These are phyloP conservation scores for Mellilla xanthometata DNA, from an alignment of 2,888 invertebrate genomes.

Conservation along the genomic window DNA sequence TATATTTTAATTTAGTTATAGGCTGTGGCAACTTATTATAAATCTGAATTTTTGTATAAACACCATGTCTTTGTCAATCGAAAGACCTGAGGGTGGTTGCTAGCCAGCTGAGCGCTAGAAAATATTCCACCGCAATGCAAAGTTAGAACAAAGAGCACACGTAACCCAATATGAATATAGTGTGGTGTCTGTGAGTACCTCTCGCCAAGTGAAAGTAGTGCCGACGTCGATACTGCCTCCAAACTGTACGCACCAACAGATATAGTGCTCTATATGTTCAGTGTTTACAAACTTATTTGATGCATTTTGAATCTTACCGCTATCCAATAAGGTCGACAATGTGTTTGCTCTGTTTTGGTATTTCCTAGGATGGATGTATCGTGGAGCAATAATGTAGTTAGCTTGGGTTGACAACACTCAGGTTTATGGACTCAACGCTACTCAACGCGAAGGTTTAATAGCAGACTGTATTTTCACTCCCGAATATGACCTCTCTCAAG, in stretches of 20 bases:
- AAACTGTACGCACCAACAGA: constrained; percentile 7
- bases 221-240: constrained; percentile 10
- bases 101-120: too few species aligned
- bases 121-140: neutral
- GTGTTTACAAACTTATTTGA: neutral
- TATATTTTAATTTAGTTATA: too few species aligned
- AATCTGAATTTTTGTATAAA: too few species aligned
- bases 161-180: too few species aligned
- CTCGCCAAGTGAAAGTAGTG: constrained; percentile 25
- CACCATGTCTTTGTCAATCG: too few species aligned
- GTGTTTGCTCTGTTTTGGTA: neutral
- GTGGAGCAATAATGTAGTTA: constrained; percentile 14
- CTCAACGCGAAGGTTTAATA: too few species aligned
- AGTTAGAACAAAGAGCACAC: constrained; percentile 17
- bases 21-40: too few species aligned
- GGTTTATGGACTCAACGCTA: constrained; percentile 16
- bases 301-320: constrained; percentile 5
- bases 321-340: neutral
- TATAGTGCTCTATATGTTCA: too few species aligned
- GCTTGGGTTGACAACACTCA: constrained; percentile 8
- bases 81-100: too few species aligned
- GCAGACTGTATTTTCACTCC: too few species aligned
- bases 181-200: constrained; percentile 12
- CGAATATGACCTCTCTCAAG: too few species aligned
- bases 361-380: constrained; percentile 6